A percentile compares a stretch with the other conserved stretches of the same genome.
Conservation (phyloP, 2,113 vertebrate genomes). For the Lepisosteus osseus region DNA sequence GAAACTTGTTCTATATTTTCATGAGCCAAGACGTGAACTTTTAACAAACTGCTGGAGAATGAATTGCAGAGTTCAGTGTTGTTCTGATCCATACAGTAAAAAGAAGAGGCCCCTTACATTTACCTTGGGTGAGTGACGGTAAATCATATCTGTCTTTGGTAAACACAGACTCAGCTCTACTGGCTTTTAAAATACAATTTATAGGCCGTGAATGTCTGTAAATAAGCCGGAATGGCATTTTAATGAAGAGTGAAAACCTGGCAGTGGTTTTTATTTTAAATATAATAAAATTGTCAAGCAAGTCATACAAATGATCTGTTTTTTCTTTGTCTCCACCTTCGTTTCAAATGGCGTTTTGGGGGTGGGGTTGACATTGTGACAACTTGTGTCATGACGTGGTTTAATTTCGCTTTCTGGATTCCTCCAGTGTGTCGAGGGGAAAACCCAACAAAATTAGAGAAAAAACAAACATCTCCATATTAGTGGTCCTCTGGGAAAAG, state of each 20-base stretch:
- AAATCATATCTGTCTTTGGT: slow-evolving; percentile 8
- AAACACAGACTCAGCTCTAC: not conserved
- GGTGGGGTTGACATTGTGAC: not conserved
- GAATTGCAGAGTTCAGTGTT: too few species aligned
- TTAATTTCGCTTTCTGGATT: not conserved
- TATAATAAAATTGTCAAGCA: slow-evolving; percentile 3
- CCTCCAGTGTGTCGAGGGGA: not conserved
- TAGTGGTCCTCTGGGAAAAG: not conserved
- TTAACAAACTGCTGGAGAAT: too few species aligned
- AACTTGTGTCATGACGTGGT: not conserved
- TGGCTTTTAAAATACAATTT: slow-evolving; percentile 21
- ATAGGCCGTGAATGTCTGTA: not conserved
- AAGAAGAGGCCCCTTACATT: too few species aligned
- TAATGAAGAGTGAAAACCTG: slow-evolving; percentile 14
- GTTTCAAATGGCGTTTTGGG: not conserved
- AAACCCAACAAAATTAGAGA: not conserved
- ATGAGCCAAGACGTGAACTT: too few species aligned
- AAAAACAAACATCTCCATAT: not conserved
- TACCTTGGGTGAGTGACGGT: not conserved
- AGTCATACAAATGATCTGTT: not conserved
- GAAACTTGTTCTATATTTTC: too few species aligned
- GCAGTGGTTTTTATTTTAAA: slow-evolving; percentile 13
- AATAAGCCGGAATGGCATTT: slow-evolving; percentile 19
- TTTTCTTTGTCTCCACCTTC: not conserved
- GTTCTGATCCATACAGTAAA: too few species aligned